Base-by-base conservation (phyloP, 2,888 invertebrate genomes). In the Abscondita cerata region DNA sequence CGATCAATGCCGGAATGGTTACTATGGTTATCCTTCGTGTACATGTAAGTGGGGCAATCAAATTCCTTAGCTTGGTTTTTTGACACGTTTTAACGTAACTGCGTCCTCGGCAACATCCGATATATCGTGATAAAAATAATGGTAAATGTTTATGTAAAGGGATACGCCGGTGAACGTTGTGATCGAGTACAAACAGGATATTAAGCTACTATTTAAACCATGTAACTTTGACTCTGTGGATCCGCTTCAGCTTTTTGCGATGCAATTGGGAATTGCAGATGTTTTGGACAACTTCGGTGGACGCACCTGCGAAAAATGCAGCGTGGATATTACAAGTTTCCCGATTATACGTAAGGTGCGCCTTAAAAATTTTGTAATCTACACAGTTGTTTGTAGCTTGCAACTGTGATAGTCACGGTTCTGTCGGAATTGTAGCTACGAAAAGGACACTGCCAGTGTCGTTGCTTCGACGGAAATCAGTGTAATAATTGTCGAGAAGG, bases 401-500 rank as follows among this genome's bases (percentile, higher is more conserved):
- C 77, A 87, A 93, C 73, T 99, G 98, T 76, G 91, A 96, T 75
- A 81, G 84, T 3, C 89, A 92, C 44, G 98, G 98, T 0, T 90
- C 97, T 0, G 89, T 90, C 71, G 98, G 98, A 0, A 85, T 93
- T 0, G 92, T n/a, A n/a, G 96, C 0, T 96, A 96, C 72, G 92
- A 95, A 88, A 88, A 52, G 97, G 97, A 0, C 88, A 89, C 70
- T 99, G 98, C 73, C 88, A 91, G 70, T 99, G 98, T 80, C 87
- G 89, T 62, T 96, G 95, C 79, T 98, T 96, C 75, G 93, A 91
- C 72, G 94, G 93, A 0, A 83, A 85, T 16, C 87, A 89, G 58
- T 99, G 99, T 75, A 90, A 93, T 66, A 81, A 84, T n/a, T 99
- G 98, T 81, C 91, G 90, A 70, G 92, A 95, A 76, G 93, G 95